These are phyloP conservation scores for Hipposideros armiger DNA, from an alignment of 2,113 vertebrate species.

Conservation along the genomic window DNA sequence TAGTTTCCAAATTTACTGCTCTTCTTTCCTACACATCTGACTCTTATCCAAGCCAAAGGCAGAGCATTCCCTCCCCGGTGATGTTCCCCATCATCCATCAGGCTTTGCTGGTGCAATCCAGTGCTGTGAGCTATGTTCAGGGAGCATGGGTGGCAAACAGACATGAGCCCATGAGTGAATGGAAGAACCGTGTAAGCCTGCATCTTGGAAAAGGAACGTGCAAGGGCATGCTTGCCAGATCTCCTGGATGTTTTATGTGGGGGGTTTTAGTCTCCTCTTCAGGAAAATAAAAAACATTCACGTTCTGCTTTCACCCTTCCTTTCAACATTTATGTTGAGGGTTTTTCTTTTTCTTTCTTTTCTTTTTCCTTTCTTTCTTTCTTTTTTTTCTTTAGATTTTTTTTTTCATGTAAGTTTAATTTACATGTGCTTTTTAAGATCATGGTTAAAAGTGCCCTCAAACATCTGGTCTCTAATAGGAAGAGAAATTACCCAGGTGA, in stretches of 20 bases:
- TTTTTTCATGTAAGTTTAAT: neutral
- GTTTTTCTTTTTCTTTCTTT: neutral
- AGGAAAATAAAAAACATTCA: neutral
- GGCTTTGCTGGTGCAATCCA: slow-evolving; percentile 20
- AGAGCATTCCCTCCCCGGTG: slow-evolving; percentile 42
- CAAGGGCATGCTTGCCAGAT: slow-evolving; percentile 60
- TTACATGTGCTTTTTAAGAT: slow-evolving; percentile 52
- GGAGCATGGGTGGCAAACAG: slow-evolving; percentile 72
- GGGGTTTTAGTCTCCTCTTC: slow-evolving; percentile 52
- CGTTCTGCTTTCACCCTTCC: slow-evolving; percentile 44
- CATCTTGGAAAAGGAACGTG: slow-evolving; percentile 38
- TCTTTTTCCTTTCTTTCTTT: neutral
- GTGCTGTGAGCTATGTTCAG: slow-evolving; percentile 62
- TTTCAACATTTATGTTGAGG: neutral
- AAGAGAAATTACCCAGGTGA: neutral
- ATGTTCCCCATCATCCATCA: slow-evolving; percentile 74
- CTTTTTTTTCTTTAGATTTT: too few relatives aligned
- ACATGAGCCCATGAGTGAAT: slow-evolving; percentile 64
- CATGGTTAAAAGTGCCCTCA: neutral
- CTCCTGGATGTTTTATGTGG: slow-evolving; percentile 12
- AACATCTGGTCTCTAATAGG: neutral
- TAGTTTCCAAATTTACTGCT: slow-evolving; percentile 67
- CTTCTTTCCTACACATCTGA: slow-evolving; percentile 76
- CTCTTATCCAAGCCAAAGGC: slow-evolving; percentile 59
- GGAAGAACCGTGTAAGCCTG: slow-evolving; percentile 73